Evolutionary conservation across 1,140 invertebrate genomes (phyloP).

Genomic region (Zophobas atratus): DNA sequence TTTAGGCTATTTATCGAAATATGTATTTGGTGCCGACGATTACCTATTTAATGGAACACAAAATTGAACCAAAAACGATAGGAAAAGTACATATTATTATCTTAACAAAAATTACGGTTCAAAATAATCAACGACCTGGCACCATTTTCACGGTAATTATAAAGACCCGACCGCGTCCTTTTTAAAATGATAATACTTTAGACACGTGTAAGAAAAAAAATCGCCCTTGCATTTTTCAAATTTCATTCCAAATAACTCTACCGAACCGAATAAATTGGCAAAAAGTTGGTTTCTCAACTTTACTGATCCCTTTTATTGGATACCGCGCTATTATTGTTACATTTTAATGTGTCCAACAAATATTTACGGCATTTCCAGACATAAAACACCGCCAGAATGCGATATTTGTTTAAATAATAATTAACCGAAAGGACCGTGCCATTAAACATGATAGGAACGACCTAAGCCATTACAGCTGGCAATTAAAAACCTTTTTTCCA

Average conservation of each 20-base stretch:
- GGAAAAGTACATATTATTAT: too few relatives aligned
- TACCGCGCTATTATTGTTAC: slow-evolving; percentile 7
- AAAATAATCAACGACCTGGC: too few relatives aligned
- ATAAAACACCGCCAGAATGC: slow-evolving; percentile 9
- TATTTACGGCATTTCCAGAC: slow-evolving; percentile 31
- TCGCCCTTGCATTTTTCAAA: background rate
- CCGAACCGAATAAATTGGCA: too few relatives aligned
- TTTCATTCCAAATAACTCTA: background rate
- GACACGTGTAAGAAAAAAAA: background rate
- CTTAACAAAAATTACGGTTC: too few relatives aligned
- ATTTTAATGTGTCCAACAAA: slow-evolving; percentile 26
- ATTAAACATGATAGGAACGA: slow-evolving; percentile 14
- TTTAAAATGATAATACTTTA: background rate
- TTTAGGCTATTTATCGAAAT: too few relatives aligned
- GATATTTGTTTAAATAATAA: slow-evolving; percentile 17
- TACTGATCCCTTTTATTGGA: background rate
- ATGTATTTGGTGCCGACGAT: too few relatives aligned
- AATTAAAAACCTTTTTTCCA: slow-evolving; percentile 18
- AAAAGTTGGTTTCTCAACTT: too few relatives aligned
- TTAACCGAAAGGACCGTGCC: slow-evolving; percentile 9
- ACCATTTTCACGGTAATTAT: too few relatives aligned
- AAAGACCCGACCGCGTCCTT: background rate
- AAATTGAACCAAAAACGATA: too few relatives aligned
- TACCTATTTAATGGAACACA: too few relatives aligned
- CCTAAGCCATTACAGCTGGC: slow-evolving; percentile 3